A percentile compares a stretch with the other conserved stretches of the same genome.
Conservation (phyloP, 23 tunicate genomes). For the Diplosoma virens region DNA sequence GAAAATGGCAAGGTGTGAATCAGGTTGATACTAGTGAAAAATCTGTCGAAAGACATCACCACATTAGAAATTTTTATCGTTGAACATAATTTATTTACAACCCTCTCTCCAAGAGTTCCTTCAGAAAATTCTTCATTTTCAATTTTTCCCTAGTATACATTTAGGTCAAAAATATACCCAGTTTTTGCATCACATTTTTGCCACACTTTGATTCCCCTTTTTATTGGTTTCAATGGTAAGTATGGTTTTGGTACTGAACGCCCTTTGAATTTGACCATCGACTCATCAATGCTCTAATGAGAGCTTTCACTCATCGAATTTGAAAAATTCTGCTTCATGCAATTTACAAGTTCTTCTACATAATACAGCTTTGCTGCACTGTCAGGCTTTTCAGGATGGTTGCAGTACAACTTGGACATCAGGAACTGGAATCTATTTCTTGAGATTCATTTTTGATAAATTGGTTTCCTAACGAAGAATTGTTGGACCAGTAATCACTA, state of each 20-base stretch:
- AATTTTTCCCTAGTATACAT: not conserved
- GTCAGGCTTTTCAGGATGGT: constrained; percentile 27
- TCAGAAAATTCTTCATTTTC: constrained; percentile 16
- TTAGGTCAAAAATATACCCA: constrained; percentile 17
- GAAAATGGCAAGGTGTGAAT: constrained; percentile 25
- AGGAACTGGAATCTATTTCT: constrained; percentile 15
- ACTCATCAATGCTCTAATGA: constrained; percentile 21
- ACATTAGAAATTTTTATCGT: constrained; percentile 19
- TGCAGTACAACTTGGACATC: constrained; percentile 21
- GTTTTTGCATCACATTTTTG: constrained; percentile 22
- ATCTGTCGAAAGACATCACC: constrained; percentile 21
- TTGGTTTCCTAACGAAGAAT: constrained; percentile 17
- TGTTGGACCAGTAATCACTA: constrained; percentile 25
- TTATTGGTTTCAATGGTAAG: constrained; percentile 24
- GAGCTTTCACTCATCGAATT: constrained; percentile 19
- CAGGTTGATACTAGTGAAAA: constrained; percentile 8
- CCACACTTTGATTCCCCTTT: constrained; percentile 22
- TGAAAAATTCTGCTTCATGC: constrained; percentile 14
- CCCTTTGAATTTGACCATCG: constrained; percentile 32
- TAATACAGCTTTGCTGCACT: constrained; percentile 20
- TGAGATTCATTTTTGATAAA: constrained; percentile 18
- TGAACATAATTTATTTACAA: constrained; percentile 13
- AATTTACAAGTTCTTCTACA: constrained; percentile 17
- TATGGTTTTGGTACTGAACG: constrained; percentile 16
- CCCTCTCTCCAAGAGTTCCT: constrained; percentile 20